Evolutionary conservation across 2,888 invertebrate species (phyloP).

Genomic region (Amaurobius ferox): DNA sequence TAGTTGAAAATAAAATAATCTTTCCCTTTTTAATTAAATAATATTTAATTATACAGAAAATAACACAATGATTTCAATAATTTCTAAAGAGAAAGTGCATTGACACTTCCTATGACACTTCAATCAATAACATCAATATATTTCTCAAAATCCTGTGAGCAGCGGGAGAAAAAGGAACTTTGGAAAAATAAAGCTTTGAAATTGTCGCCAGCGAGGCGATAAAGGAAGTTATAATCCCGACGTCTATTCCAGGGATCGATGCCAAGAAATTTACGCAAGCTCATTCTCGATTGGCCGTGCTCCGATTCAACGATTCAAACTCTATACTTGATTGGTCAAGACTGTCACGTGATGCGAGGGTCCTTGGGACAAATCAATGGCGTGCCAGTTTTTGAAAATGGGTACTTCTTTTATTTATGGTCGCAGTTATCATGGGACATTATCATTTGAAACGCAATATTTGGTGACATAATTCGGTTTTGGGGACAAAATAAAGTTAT

Average conservation of each 20-base stretch:
- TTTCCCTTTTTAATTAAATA: too few species aligned
- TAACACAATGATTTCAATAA: not conserved
- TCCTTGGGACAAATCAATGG: conserved; percentile 65
- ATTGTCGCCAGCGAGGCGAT: conserved; percentile 35
- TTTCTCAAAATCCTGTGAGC: not conserved
- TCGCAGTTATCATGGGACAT: not conserved
- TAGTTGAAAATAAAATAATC: too few species aligned
- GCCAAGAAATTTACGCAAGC: conserved; percentile 40
- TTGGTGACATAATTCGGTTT: not conserved
- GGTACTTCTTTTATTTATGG: not conserved
- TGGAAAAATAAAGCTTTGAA: not conserved
- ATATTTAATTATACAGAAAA: too few species aligned
- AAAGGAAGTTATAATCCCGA: not conserved
- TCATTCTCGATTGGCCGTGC: conserved; percentile 30
- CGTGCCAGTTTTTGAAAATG: conserved; percentile 55
- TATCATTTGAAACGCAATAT: not conserved
- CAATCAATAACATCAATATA: not conserved
- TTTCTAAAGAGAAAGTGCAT: not conserved
- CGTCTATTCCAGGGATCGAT: conserved; percentile 34
- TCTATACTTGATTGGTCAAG: conserved; percentile 62
- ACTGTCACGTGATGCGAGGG: conserved; percentile 52
- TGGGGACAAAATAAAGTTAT: too few species aligned
- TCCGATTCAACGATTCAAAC: conserved; percentile 20
- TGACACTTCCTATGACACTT: not conserved
- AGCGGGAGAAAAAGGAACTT: not conserved